Percentiles rank a stretch among this genome's conserved stretches.
These are phyloP conservation scores for Antigone vipio DNA, from an alignment of 2,113 vertebrate species.

Conservation along the genomic window DNA sequence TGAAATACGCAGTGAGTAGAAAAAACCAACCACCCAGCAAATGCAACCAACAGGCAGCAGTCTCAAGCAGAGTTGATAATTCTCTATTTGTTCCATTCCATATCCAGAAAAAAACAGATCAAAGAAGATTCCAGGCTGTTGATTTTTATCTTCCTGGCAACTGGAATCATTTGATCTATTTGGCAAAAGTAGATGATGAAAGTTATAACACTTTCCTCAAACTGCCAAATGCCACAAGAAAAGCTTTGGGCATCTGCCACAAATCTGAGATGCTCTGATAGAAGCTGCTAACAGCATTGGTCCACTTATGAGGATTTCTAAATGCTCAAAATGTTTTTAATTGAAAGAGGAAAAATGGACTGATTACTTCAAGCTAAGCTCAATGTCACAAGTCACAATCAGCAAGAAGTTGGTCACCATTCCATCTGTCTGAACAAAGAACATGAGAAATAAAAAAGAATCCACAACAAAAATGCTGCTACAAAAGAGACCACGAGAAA, in stretches of 20 bases:
- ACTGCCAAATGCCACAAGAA: slow-evolving; percentile 47
- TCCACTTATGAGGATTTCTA: background rate
- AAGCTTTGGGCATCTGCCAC: slow-evolving; percentile 43
- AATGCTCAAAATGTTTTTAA: background rate
- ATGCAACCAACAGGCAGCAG: background rate
- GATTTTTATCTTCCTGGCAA: slow-evolving; percentile 37
- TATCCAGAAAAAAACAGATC: background rate
- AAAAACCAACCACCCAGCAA: background rate
- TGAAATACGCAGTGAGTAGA: background rate
- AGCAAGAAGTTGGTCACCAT: background rate
- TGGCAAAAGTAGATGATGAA: slow-evolving; percentile 12
- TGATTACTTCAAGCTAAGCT: background rate
- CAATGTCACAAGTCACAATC: background rate
- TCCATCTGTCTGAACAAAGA: background rate
- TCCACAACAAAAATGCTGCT: background rate
- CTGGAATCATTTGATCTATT: background rate
- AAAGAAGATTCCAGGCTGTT: slow-evolving; percentile 23
- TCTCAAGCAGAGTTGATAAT: background rate
- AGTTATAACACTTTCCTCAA: slow-evolving; percentile 19
- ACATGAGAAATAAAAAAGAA: background rate
- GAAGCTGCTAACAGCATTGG: slow-evolving; percentile 14
- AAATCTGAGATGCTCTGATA: background rate
- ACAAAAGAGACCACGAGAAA: background rate
- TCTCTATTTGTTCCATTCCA: background rate
- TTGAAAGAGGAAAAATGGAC: background rate